These are phyloP conservation scores for Bathynomus jamesi DNA, from an alignment of 1,140 invertebrate species.

Conservation along the genomic window DNA sequence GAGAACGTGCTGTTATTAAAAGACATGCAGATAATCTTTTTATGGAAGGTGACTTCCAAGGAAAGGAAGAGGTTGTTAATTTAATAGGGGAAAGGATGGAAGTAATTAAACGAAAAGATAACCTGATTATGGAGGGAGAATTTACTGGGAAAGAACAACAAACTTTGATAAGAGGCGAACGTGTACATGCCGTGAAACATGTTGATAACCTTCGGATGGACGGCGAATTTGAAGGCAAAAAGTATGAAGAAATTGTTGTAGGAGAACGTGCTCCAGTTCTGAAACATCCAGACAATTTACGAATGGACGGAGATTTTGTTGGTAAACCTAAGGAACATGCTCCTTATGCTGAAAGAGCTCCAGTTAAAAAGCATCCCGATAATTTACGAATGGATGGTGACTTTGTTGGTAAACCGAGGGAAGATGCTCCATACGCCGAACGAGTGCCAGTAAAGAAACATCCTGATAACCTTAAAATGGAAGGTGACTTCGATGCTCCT, in stretches of 20 bases:
- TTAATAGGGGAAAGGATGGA: too few species aligned
- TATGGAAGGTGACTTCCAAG: too few species aligned
- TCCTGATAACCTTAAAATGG: constrained; percentile 34
- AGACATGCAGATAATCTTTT: not conserved
- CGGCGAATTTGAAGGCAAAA: constrained; percentile 29
- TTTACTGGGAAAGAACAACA: constrained; percentile 40
- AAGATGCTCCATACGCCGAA: constrained; percentile 25
- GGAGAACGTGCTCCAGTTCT: constrained; percentile 41
- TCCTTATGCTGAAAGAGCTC: constrained; percentile 45
- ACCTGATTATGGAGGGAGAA: constrained; percentile 48
- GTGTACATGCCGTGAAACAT: constrained; percentile 43
- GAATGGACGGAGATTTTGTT: constrained; percentile 55
- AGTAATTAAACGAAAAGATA: too few species aligned
- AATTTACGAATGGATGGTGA: constrained; percentile 55
- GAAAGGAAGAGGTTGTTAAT: too few species aligned
- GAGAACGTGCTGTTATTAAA: not conserved
- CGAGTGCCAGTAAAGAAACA: constrained; percentile 29
- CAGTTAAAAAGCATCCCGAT: constrained; percentile 46
- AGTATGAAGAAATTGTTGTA: constrained; percentile 34
- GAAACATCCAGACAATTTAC: constrained; percentile 48
- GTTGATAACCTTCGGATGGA: constrained; percentile 53
- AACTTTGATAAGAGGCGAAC: constrained; percentile 41
- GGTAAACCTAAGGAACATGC: constrained; percentile 37
- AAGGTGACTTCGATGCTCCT: constrained; percentile 27
- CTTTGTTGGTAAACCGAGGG: constrained; percentile 41